Base-by-base conservation (phyloP, 2,888 invertebrate species). In the Blastobasis lacticolella region DNA sequence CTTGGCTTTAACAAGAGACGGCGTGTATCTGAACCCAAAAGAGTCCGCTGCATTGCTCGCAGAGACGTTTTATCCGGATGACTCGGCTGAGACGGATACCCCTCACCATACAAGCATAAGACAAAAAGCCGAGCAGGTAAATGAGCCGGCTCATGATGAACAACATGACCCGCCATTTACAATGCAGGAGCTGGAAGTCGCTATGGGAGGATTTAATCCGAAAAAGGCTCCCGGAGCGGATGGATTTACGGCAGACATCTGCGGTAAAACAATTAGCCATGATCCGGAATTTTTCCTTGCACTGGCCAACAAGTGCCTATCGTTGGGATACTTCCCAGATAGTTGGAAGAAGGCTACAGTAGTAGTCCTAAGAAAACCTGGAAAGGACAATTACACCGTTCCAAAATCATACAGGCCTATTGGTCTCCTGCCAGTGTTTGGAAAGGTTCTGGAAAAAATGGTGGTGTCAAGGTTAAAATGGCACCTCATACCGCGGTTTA, bases 171-270 rank as follows among this genome's bases (percentile, higher is more conserved):
- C 40, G 0, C 5, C 38, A 10, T 5, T 44, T 45, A 41, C 55
- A 51, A 37, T 9, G 8, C 4, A 6, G 10, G 5, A 49, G 43
- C 37, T 46, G 54, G 40, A 46, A 37, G 41, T 38, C 41, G 44
- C 46, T 6, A 41, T 48, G 8, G 9, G 10, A 3, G 23, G 10
- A 6, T 49, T 56, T 9, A 55, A 53, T 46, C 54, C 58, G 0
- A 56, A 52, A 42, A 58, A 56, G 42, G 58, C 58, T 4, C 57
- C 57, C 1, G 54, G 57, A 1, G 42, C 45, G 5, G 57, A 58
- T 8, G 58, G 54, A 1, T 45, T 56, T 8, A 56, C 58, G 1
- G 52, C 58, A 1, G 56, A 58, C 36, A 36, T 45, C 6, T 45
- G 45, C 44, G 5, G 5, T 4, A 6, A 45, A 8, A 36, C 5